Percentiles rank a stretch among this genome's conserved stretches.
These are phyloP conservation scores for Herpetotheres cachinnans DNA, from an alignment of 2,113 vertebrate genomes.

Conservation along the genomic window DNA sequence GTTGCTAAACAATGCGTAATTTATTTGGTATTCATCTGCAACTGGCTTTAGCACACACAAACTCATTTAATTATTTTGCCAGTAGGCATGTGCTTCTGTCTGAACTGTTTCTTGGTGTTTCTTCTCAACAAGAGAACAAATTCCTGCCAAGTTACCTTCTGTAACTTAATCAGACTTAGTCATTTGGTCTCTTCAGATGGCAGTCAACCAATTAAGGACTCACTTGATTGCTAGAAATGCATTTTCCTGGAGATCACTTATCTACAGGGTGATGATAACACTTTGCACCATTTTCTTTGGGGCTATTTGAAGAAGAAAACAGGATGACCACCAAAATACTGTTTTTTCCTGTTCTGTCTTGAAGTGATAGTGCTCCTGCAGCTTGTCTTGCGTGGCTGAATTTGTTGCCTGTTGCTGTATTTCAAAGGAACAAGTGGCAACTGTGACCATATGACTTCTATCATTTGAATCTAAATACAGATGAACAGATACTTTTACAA, in stretches of 20 bases:
- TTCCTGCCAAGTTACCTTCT: conserved; percentile 50
- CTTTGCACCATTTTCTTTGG: neutral
- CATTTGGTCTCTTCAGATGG: conserved; percentile 20
- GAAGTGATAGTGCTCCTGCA: neutral
- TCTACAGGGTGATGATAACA: neutral
- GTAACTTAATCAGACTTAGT: conserved; percentile 47
- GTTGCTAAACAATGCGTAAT: conserved; percentile 55
- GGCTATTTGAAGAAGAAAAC: neutral
- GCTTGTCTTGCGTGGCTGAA: rapidly evolving
- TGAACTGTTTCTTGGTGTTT: conserved; percentile 33
- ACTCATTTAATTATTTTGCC: conserved; percentile 57
- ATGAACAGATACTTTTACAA: neutral
- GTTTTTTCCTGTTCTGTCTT: neutral
- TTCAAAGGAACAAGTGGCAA: neutral
- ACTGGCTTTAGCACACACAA: conserved; percentile 53
- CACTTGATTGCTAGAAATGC: neutral
- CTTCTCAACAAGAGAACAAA: conserved; percentile 20
- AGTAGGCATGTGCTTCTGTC: conserved; percentile 12
- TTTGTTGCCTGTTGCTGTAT: too few relatives aligned
- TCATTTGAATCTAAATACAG: neutral
- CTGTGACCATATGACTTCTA: neutral
- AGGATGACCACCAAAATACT: neutral
- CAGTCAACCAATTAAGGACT: conserved; percentile 15
- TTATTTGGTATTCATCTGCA: conserved; percentile 35
- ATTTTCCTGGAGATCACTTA: neutral